Evolutionary conservation across 2,113 vertebrate genomes (phyloP).

Genomic region (Litocranius walleri): DNA sequence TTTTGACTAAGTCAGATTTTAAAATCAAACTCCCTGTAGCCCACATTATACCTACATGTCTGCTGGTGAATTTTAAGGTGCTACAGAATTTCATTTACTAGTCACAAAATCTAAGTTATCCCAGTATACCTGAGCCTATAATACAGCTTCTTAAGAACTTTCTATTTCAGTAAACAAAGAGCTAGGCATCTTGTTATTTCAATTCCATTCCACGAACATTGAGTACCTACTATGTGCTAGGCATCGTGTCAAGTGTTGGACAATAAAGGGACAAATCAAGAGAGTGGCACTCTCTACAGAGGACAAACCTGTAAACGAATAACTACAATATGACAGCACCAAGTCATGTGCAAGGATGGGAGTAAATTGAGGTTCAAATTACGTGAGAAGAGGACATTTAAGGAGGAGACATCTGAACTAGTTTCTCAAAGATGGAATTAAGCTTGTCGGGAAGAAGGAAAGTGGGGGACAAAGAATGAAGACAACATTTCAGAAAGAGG

Average conservation of each 20-base stretch:
- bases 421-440: background rate
- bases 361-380: background rate
- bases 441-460: background rate
- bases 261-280: background rate
- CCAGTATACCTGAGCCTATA: background rate
- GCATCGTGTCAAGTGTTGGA: background rate
- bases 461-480: background rate
- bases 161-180: background rate
- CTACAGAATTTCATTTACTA: background rate
- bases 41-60: background rate
- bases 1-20: background rate
- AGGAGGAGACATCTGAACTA: background rate
- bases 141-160: background rate
- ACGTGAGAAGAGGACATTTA: background rate
- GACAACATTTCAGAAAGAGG: background rate
- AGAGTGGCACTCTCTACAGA: background rate
- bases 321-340: fast-evolving
- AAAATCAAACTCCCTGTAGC: background rate
- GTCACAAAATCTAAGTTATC: background rate
- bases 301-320: background rate
- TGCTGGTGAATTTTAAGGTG: background rate
- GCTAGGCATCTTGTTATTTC: background rate
- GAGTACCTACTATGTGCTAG: background rate
- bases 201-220: background rate
- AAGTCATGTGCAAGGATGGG: background rate